Evolutionary conservation across 2,113 vertebrate species (phyloP).

Genomic region (Pipra filicauda): DNA sequence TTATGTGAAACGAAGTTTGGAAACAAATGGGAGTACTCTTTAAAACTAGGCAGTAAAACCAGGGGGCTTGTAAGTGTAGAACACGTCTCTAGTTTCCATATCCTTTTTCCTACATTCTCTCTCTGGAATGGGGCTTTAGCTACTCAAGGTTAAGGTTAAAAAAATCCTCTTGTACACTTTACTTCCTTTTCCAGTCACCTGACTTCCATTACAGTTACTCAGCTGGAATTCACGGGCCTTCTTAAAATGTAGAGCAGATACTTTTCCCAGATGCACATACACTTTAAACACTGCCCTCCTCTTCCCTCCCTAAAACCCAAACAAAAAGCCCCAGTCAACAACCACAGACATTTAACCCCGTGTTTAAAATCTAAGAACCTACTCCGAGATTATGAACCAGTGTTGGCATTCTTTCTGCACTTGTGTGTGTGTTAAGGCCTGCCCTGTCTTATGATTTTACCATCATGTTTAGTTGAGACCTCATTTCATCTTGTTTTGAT

Average conservation of each 20-base stretch:
- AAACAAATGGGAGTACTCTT: background rate
- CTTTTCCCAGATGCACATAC: background rate
- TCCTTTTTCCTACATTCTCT: background rate
- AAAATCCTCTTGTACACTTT: background rate
- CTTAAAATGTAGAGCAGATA: background rate
- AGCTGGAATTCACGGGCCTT: background rate
- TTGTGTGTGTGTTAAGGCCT: background rate
- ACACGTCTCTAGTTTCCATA: background rate
- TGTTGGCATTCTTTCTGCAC: background rate
- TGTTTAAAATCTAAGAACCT: background rate
- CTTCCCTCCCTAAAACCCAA: background rate
- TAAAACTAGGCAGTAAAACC: background rate
- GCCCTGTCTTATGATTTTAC: background rate
- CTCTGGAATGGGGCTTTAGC: background rate
- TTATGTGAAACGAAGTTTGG: background rate
- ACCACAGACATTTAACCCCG: background rate
- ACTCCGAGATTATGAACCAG: background rate
- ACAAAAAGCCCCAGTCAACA: background rate
- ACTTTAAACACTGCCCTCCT: background rate
- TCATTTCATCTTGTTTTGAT: background rate
- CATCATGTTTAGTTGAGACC: background rate
- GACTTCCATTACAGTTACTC: background rate
- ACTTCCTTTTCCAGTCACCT: background rate
- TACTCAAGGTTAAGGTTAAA: background rate
- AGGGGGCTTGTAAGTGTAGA: background rate